Evolutionary conservation across 2,797 vertebrate genomes (phyloP).

Genomic region (Ambastaia sidthimunki): DNA sequence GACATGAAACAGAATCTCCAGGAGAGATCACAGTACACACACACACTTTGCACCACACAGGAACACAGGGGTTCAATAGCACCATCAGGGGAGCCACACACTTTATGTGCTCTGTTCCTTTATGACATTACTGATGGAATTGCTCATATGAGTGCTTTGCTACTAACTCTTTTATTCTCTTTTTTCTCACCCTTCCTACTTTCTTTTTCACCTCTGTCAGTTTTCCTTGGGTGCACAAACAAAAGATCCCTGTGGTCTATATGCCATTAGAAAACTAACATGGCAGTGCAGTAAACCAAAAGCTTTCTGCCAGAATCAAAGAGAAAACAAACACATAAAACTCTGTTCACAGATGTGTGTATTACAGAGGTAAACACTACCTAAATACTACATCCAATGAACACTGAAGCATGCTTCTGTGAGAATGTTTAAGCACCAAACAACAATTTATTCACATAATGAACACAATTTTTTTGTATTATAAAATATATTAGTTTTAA

Average conservation of each 20-base stretch:
- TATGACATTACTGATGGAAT: slow-evolving; percentile 70
- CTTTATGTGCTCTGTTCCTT: slow-evolving; percentile 42
- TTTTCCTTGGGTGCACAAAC: slow-evolving; percentile 61
- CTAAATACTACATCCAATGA: neutral
- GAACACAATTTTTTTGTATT: neutral
- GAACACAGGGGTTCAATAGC: slow-evolving; percentile 39
- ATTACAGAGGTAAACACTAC: neutral
- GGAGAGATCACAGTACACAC: slow-evolving; percentile 67
- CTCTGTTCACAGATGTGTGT: slow-evolving; percentile 65
- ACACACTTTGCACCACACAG: slow-evolving; percentile 67
- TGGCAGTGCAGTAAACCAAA: slow-evolving; percentile 66
- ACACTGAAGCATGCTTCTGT: neutral
- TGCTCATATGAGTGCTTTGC: slow-evolving; percentile 63
- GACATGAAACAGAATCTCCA: slow-evolving; percentile 77
- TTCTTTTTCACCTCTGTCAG: slow-evolving; percentile 66
- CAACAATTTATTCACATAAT: neutral
- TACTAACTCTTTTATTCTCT: slow-evolving; percentile 25
- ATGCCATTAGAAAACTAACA: slow-evolving; percentile 71
- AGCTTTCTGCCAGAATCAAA: slow-evolving; percentile 66
- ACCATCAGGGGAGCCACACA: slow-evolving; percentile 70
- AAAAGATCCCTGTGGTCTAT: slow-evolving; percentile 63
- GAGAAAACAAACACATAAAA: slow-evolving; percentile 44
- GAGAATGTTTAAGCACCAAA: neutral
- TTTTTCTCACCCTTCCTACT: slow-evolving; percentile 53
- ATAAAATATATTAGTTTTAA: neutral